Conservation (phyloP, 2,888 invertebrate genomes). For the Ypsolopha scabrella region DNA sequence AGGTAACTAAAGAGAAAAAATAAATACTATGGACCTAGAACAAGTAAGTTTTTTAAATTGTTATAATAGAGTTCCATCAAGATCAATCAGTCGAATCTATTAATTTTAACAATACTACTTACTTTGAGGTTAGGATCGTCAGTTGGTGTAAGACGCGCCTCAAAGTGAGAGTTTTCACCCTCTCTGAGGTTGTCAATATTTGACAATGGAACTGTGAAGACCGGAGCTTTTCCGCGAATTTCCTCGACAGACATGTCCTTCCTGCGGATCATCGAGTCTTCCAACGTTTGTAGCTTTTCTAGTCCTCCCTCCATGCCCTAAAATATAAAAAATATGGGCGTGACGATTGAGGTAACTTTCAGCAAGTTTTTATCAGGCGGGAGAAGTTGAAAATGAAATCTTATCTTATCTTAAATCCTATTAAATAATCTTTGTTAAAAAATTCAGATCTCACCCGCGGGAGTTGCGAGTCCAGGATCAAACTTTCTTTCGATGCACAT, state of each 20-base stretch:
- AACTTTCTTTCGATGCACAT: constrained; percentile 89
- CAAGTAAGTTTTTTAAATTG: too few species aligned
- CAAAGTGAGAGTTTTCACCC: constrained; percentile 93
- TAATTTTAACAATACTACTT: too few species aligned
- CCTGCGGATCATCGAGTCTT: constrained; percentile 87
- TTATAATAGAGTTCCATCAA: too few species aligned
- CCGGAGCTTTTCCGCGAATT: constrained; percentile 86
- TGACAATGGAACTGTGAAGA: constrained; percentile 89
- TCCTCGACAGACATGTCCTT: constrained; percentile 80
- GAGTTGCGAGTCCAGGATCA: constrained; percentile 92
- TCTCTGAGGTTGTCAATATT: constrained; percentile 90
- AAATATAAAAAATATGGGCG: constrained; percentile 9
- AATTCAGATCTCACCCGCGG: constrained; percentile 75
- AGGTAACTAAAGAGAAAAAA: too few species aligned
- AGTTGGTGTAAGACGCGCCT: constrained; percentile 88
- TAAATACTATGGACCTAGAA: too few species aligned
- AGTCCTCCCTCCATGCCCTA: constrained; percentile 95
- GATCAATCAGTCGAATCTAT: too few species aligned
- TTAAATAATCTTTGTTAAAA: constrained; percentile 3
- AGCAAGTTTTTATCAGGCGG: too few species aligned
- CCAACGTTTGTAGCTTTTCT: constrained; percentile 92
- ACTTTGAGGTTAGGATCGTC: constrained; percentile 91
- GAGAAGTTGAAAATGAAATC: too few species aligned
- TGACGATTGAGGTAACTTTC: too few species aligned
- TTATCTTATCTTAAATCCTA: background rate